phyloP scores from a whole-genome alignment of 2,888 invertebrate genomes.

The Tachina grossa region DNA sequence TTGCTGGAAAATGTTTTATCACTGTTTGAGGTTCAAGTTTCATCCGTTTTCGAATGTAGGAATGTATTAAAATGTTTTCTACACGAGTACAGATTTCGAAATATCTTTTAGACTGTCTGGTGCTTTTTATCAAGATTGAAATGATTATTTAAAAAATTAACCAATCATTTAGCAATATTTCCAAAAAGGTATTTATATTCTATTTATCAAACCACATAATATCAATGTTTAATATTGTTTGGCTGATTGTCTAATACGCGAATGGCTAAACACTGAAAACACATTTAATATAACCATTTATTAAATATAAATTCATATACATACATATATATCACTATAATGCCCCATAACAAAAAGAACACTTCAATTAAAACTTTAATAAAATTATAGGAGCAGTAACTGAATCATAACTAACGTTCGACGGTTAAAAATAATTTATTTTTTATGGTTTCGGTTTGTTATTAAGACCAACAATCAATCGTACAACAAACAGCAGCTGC shows the following conservation, averaged over 20 bases:
- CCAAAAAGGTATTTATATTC: neutral
- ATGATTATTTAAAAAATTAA: no score
- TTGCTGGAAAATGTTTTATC: no score
- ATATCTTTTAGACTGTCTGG: no score
- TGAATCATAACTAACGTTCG: slow-evolving; percentile 49
- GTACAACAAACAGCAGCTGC: slow-evolving; percentile 78
- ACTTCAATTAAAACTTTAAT: neutral
- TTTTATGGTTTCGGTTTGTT: slow-evolving; percentile 6
- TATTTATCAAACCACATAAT: neutral
- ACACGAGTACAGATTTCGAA: no score
- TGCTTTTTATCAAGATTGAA: no score
- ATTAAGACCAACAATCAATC: slow-evolving; percentile 28
- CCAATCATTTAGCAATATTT: neutral
- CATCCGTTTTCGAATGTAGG: no score
- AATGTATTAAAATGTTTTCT: no score
- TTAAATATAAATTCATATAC: neutral
- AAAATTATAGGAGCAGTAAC: slow-evolving; percentile 53
- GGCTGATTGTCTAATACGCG: neutral
- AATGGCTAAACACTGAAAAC: neutral
- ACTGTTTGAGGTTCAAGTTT: no score
- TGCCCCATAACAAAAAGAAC: neutral
- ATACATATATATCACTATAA: slow-evolving; percentile 17
- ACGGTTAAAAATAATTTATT: slow-evolving; percentile 44
- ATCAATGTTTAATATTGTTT: slow-evolving; percentile 3
- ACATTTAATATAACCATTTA: slow-evolving; percentile 42